A percentile compares a stretch with the other conserved stretches of the same genome.
Evolutionary conservation across 2,113 vertebrate genomes (phyloP).

Genomic region (Epinephelus moara): DNA sequence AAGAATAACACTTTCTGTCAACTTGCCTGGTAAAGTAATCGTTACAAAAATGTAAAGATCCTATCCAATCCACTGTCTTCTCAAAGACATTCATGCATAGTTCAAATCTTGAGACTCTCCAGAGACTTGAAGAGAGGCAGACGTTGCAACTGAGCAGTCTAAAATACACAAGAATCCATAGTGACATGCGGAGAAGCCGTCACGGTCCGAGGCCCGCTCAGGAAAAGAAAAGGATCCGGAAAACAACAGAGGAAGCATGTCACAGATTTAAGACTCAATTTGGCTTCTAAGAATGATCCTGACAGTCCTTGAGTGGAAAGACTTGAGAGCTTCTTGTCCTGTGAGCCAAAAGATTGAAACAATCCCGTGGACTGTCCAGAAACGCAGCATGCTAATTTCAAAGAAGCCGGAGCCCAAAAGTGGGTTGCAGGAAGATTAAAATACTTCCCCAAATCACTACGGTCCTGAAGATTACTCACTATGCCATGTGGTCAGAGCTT

Average conservation of each 20-base stretch:
- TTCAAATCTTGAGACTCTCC: slow-evolving; percentile 1
- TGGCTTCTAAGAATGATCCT: neutral
- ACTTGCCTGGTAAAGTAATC: slow-evolving; percentile 31
- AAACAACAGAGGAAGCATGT: slow-evolving; percentile 9
- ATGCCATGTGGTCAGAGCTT: slow-evolving; percentile 42
- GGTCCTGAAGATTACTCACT: slow-evolving; percentile 39
- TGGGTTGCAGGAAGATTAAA: slow-evolving; percentile 29
- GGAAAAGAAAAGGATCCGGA: neutral
- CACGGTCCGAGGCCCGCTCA: neutral
- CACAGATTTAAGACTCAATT: slow-evolving; percentile 14
- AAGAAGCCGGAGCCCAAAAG: slow-evolving; percentile 9
- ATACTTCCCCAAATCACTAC: neutral
- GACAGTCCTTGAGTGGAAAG: slow-evolving; percentile 1
- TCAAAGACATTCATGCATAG: slow-evolving; percentile 9
- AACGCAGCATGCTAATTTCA: slow-evolving; percentile 6
- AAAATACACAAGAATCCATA: neutral
- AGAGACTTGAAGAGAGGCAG: neutral
- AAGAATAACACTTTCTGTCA: neutral
- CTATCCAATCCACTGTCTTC: neutral
- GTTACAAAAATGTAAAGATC: neutral
- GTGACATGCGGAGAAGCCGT: slow-evolving; percentile 1
- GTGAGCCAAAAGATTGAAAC: slow-evolving; percentile 2
- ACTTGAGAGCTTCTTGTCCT: neutral
- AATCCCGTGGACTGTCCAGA: neutral
- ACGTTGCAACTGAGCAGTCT: neutral